Evolutionary conservation across 2,888 invertebrate species (phyloP), one percentile per base, ranked within the genome.

Genomic region (Willowsia nigromaculata): DNA sequence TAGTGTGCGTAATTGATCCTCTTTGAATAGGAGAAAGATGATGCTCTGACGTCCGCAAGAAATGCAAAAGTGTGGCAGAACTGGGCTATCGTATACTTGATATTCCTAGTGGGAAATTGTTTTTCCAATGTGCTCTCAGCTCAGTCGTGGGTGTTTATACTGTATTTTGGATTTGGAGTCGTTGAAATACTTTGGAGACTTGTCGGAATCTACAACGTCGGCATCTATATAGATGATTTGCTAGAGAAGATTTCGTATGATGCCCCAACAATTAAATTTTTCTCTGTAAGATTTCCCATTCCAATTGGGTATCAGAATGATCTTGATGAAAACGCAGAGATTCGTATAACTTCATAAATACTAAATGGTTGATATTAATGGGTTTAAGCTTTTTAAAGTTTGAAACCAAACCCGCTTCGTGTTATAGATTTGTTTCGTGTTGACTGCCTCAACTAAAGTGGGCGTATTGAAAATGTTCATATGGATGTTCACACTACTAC

Each of bases 11-110:
- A 59, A 25, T 59, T 88, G n/a, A 62, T 68, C 30, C 27, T 81
- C 22, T 18, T 9, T 37, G 18, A 47, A 68, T 65, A 91, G 91
- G 90, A 90, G 81, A 85, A 88, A 37, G 56, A 43, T 18, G 90
- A 90, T 30, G n/a, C 83, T 15, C 53, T 91, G 25, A 84, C 53
- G 27, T 78, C 91, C 7, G 87, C 87, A 40, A 47, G 84, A 82
- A 89, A 86, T 56, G 90, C 91, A 4, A 91, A 91, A 88, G 81
- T 86, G 13, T 91, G 91, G 91, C 91, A 91, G 74, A 91, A 90
- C 82, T 91, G 91, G 91, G 88, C 91, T 5, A 91, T 91, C 18
- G 71, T 91, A 1, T 88, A 90, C 13, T 56, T 91, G 5, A 88
- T 91, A 25, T 90, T 90, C 68, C 33, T 91, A 0, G 81, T 90